Percentiles rank a stretch among this genome's conserved stretches.
Evolutionary conservation across 1,140 invertebrate genomes (phyloP).

Genomic region (Phymastichus coffea): DNA sequence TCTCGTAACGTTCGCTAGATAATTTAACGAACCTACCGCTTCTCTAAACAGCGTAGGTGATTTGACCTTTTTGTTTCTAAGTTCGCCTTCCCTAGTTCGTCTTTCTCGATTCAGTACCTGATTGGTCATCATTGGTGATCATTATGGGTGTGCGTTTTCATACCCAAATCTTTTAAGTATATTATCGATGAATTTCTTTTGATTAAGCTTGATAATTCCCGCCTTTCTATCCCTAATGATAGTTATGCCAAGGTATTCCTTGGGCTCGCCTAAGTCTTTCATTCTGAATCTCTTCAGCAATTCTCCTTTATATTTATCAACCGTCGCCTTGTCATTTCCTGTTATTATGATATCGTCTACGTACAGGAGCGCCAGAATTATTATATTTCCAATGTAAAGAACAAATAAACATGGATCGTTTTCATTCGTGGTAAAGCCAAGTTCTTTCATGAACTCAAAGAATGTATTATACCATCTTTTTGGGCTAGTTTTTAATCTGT

Average conservation of each 20-base stretch:
- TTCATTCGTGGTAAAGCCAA: conserved; percentile 8
- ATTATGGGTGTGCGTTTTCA: neutral
- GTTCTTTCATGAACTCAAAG: neutral
- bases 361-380: neutral
- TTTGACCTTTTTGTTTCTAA: too few species aligned
- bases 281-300: neutral
- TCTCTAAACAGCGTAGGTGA: too few species aligned
- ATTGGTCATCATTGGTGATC: neutral
- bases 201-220: neutral
- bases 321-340: neutral
- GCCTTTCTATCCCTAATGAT: neutral
- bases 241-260: neutral
- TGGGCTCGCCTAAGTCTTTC: neutral
- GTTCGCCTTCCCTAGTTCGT: neutral
- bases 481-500: conserved; percentile 50
- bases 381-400: neutral
- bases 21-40: conserved; percentile 46
- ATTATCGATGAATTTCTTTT: neutral
- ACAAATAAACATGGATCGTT: conserved; percentile 22
- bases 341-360: neutral
- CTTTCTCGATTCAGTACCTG: neutral
- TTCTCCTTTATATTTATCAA: neutral
- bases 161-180: neutral
- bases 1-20: conserved; percentile 47
- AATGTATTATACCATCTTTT: conserved; percentile 44